A percentile compares a stretch with the other conserved stretches of the same genome.
Evolutionary conservation across 2,113 vertebrate genomes (phyloP).

Genomic region (Limnothrissa miodon): DNA sequence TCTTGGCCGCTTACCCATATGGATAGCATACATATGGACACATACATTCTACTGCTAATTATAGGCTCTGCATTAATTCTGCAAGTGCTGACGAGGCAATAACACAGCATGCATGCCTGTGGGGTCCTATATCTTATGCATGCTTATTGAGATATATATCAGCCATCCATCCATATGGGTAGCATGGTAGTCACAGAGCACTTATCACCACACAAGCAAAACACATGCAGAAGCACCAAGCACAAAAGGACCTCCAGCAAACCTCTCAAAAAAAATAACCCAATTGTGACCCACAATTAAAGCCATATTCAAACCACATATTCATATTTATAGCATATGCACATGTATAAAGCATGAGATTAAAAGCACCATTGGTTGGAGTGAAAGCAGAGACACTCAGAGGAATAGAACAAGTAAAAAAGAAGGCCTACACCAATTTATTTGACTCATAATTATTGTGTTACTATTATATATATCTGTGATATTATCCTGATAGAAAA

Average conservation of each 20-base stretch:
- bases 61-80: constrained; percentile 1
- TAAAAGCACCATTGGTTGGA: not conserved
- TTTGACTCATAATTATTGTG: too few species aligned
- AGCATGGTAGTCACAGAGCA: constrained; percentile 40
- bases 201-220: constrained; percentile 51
- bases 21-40: not conserved
- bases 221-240: constrained; percentile 50
- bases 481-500: too few species aligned
- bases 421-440: too few species aligned
- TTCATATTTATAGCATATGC: not conserved
- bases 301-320: not conserved
- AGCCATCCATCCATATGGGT: constrained; percentile 3
- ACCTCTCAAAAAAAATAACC: constrained; percentile 62
- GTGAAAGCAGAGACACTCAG: not conserved
- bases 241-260: constrained; percentile 63
- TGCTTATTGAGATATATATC: not conserved
- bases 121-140: not conserved
- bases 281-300: not conserved
- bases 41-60: not conserved
- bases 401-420: not conserved
- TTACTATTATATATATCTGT: too few species aligned
- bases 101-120: constrained; percentile 7
- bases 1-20: constrained; percentile 22
- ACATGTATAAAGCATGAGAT: not conserved
- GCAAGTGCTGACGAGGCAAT: not conserved